These are phyloP conservation scores for Porphyrio hochstetteri DNA, from an alignment of 2,113 vertebrate genomes.

Conservation along the genomic window DNA sequence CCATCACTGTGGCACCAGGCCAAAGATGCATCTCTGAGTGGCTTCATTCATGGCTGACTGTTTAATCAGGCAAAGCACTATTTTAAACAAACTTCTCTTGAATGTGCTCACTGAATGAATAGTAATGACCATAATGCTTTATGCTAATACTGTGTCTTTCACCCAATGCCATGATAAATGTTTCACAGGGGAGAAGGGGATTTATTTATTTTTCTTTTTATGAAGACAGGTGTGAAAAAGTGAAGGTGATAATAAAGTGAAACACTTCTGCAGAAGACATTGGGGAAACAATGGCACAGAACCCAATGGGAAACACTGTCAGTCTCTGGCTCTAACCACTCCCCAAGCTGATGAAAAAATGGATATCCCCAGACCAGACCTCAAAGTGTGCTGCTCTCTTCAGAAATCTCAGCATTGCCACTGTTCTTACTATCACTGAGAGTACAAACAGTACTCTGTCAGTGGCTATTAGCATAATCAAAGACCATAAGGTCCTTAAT, in stretches of 20 bases:
- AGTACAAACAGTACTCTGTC: neutral
- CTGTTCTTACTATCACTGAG: neutral
- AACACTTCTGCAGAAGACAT: neutral
- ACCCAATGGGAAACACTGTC: neutral
- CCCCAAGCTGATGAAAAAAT: neutral
- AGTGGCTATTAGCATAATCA: neutral
- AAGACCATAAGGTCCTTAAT: neutral
- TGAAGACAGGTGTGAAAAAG: neutral
- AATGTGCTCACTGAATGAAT: neutral
- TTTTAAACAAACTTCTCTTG: slow-evolving; percentile 13
- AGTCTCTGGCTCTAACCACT: neutral
- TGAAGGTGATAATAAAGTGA: neutral
- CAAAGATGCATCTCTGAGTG: slow-evolving; percentile 3
- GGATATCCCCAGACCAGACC: neutral
- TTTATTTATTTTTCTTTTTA: neutral
- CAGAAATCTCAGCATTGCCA: neutral
- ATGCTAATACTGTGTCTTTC: neutral
- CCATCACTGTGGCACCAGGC: neutral
- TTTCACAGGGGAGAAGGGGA: neutral
- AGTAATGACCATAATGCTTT: neutral
- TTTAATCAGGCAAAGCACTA: neutral
- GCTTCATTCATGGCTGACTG: slow-evolving; percentile 5
- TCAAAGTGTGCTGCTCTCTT: neutral
- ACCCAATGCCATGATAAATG: neutral
- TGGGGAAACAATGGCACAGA: neutral